Conservation (phyloP, 2,888 invertebrate genomes). For the Nasonia oneida region DNA sequence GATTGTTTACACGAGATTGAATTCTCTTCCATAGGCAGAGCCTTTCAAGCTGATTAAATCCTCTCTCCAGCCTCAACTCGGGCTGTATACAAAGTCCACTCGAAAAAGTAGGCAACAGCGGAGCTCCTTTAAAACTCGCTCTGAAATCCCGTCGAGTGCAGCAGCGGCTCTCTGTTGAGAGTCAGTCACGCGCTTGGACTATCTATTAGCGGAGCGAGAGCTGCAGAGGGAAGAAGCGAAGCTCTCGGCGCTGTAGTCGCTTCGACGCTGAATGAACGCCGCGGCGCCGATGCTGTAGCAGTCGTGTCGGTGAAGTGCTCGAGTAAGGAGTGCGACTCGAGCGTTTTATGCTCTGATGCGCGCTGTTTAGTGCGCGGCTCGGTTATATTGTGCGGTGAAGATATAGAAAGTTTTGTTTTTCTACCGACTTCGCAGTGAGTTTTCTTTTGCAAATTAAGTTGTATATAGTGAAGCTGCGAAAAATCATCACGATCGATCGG, state of each 20-base stretch:
- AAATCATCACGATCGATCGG: too few relatives aligned
- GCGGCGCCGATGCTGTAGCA: not conserved
- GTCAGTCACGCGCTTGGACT: conserved; percentile 22
- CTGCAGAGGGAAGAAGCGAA: not conserved
- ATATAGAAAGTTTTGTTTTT: too few relatives aligned
- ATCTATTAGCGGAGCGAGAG: conserved; percentile 7
- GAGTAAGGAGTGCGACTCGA: not conserved
- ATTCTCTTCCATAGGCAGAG: not conserved
- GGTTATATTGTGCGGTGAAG: too few relatives aligned
- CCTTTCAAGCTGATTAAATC: not conserved
- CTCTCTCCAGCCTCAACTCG: not conserved
- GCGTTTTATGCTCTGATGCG: not conserved
- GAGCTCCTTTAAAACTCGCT: not conserved
- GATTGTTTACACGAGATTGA: too few relatives aligned
- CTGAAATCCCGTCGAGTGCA: conserved; percentile 7
- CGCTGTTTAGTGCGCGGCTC: too few relatives aligned
- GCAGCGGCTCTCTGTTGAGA: not conserved
- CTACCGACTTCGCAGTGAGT: too few relatives aligned
- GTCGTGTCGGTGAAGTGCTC: not conserved
- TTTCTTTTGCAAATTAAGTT: too few relatives aligned
- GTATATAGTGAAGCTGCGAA: too few relatives aligned
- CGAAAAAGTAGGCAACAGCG: not conserved
- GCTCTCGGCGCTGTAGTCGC: conserved; percentile 12
- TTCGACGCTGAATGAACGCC: not conserved
- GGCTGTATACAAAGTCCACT: not conserved